These are phyloP conservation scores for Athalia rosae DNA, from an alignment of 2,888 invertebrate genomes.

Conservation along the genomic window DNA sequence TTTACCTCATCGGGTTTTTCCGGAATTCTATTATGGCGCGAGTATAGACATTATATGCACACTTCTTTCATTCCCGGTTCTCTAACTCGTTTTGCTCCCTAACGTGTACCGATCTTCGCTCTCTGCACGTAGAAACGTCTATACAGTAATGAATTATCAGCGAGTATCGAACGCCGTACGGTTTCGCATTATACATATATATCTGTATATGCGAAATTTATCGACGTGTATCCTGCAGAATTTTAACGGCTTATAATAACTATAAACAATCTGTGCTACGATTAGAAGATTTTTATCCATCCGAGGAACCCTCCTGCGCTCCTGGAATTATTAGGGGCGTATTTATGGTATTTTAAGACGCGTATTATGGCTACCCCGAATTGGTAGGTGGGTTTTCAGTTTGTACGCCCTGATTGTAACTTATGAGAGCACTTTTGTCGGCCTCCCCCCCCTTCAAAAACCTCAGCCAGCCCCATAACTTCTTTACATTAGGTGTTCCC, in stretches of 20 bases:
- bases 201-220: slow-evolving; percentile 1
- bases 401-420: slow-evolving; percentile 59
- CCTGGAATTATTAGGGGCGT: slow-evolving; percentile 40
- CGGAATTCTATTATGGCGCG: too few species aligned
- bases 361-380: slow-evolving; percentile 50
- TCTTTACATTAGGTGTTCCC: slow-evolving; percentile 58
- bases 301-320: slow-evolving; percentile 37
- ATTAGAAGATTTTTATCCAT: slow-evolving; percentile 37
- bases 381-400: slow-evolving; percentile 45
- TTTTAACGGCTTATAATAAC: slow-evolving; percentile 25
- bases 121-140: slow-evolving; percentile 9
- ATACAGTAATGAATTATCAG: slow-evolving; percentile 29
- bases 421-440: slow-evolving; percentile 59
- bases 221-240: background rate
- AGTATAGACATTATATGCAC: too few species aligned
- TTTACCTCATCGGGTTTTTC: too few species aligned
- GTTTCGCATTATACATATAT: too few species aligned
- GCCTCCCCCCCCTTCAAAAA: slow-evolving; percentile 9
- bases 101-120: background rate
- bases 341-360: slow-evolving; percentile 57
- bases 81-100: background rate
- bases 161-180: slow-evolving; percentile 15
- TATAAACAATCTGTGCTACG: slow-evolving; percentile 46
- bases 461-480: slow-evolving; percentile 52
- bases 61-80: background rate